Conservation (phyloP, 2,113 vertebrate genomes). For the Pelecanus crispus region DNA sequence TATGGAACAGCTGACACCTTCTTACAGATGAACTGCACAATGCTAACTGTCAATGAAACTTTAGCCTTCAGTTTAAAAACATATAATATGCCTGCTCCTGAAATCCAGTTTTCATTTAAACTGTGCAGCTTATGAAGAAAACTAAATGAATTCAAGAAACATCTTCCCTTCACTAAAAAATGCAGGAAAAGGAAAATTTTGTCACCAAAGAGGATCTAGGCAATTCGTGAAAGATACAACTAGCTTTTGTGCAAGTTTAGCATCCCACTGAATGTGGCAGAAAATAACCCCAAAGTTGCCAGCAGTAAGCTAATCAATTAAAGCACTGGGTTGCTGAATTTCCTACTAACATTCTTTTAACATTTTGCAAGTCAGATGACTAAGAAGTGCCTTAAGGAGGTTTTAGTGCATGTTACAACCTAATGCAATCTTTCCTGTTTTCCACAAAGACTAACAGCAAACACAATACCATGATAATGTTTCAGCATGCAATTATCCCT, state of each 20-base stretch:
- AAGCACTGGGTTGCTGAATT: neutral
- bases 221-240: neutral
- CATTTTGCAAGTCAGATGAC: neutral
- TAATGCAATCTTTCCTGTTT: slow-evolving; percentile 28
- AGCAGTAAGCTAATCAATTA: neutral
- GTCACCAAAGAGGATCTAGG: neutral
- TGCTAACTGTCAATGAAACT: neutral
- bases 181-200: neutral
- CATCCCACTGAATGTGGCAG: neutral
- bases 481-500: slow-evolving; percentile 22
- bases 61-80: neutral
- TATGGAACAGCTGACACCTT: neutral
- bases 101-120: neutral
- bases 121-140: neutral
- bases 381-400: neutral
- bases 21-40: neutral
- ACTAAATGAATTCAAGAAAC: neutral
- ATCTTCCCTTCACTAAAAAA: neutral
- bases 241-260: neutral
- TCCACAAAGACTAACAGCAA: slow-evolving; percentile 19
- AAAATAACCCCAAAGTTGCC: neutral
- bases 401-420: neutral
- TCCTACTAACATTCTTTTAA: neutral
- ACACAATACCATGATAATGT: slow-evolving; percentile 15
- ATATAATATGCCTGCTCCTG: neutral